Evolutionary conservation across 2,113 vertebrate species (phyloP).

Genomic region (Corythornis vintsioides): DNA sequence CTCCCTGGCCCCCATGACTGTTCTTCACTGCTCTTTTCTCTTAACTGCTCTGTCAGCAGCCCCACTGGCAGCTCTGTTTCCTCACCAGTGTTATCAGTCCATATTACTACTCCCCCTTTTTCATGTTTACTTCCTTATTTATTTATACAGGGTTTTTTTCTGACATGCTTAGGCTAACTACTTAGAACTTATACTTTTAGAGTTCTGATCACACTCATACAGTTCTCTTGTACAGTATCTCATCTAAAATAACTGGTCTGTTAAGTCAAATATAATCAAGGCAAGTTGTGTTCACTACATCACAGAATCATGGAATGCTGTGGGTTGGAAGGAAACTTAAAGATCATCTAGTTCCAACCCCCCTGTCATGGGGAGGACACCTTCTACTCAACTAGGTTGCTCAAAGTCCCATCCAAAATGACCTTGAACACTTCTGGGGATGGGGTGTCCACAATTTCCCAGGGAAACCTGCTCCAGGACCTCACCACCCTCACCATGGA

Average conservation of each 20-base stretch:
- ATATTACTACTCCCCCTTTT: not conserved
- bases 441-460: not conserved
- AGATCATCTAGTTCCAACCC: not conserved
- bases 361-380: not conserved
- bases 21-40: constrained; percentile 35
- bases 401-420: not conserved
- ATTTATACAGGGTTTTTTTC: not conserved
- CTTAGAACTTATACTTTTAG: not conserved
- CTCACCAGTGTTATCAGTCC: not conserved
- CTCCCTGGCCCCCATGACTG: not conserved
- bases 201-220: not conserved
- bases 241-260: not conserved
- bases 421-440: not conserved
- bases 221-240: not conserved
- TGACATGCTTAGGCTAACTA: not conserved
- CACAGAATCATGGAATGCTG: not conserved
- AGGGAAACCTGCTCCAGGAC: not conserved
- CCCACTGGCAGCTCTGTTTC: not conserved
- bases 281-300: not conserved
- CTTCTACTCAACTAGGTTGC: not conserved
- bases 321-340: not conserved
- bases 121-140: not conserved
- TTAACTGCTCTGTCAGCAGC: constrained; percentile 42
- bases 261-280: not conserved
- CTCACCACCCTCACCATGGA: not conserved